These are phyloP conservation scores for Eptatretus burgeri DNA, from an alignment of 2,113 vertebrate species.

Conservation along the genomic window DNA sequence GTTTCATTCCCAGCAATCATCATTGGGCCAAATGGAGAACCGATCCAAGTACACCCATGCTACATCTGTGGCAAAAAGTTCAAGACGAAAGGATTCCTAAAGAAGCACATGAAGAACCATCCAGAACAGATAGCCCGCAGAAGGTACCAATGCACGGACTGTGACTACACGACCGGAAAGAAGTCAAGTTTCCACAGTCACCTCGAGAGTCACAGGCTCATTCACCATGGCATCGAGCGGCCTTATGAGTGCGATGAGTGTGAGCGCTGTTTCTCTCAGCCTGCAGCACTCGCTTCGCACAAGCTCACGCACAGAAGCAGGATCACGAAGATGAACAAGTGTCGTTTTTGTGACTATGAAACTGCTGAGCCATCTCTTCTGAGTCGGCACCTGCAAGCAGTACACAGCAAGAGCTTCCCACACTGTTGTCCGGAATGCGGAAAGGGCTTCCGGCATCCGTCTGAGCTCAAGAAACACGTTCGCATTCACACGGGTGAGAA, in stretches of 20 bases:
- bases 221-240: conserved; percentile 38
- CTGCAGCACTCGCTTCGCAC: background rate
- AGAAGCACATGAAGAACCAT: conserved; percentile 98
- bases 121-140: conserved; percentile 90
- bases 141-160: conserved; percentile 96
- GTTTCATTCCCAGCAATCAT: conserved; percentile 51
- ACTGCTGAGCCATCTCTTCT: conserved; percentile 74
- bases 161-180: conserved; percentile 97
- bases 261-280: conserved; percentile 46
- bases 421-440: conserved; percentile 94
- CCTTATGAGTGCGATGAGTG: conserved; percentile 55
- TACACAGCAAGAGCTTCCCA: conserved; percentile 95
- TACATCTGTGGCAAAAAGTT: conserved; percentile 98
- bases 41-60: conserved; percentile 89
- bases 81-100: conserved; percentile 84
- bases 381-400: conserved; percentile 70
- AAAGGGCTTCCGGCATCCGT: conserved; percentile 85
- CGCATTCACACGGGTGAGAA: conserved; percentile 85
- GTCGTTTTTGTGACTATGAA: conserved; percentile 92
- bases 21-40: conserved; percentile 87
- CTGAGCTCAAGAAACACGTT: conserved; percentile 95
- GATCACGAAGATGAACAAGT: conserved; percentile 51
- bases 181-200: conserved; percentile 96
- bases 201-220: conserved; percentile 87
- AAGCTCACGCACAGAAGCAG: background rate